A percentile compares a stretch with the other conserved stretches of the same genome.
Conservation (phyloP, 2,888 invertebrate species). For the Malthinus seriepunctatus region DNA sequence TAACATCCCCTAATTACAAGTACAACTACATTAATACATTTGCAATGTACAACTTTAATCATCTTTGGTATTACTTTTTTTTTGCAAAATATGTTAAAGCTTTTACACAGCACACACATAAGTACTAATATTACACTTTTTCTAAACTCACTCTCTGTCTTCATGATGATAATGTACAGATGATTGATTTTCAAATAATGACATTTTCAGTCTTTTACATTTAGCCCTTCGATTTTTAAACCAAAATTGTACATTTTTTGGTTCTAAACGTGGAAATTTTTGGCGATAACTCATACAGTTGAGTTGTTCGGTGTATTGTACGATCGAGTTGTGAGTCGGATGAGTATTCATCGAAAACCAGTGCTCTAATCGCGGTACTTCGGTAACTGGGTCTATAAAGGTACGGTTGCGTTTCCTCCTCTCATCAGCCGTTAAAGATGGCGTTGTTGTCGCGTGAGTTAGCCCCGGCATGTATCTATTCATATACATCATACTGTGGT, state of each 20-base stretch:
- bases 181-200: slow-evolving; percentile 76
- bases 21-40: neutral
- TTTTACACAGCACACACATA: slow-evolving; percentile 14
- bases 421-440: slow-evolving; percentile 75
- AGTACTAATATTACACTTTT: slow-evolving; percentile 14
- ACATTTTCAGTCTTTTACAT: slow-evolving; percentile 94
- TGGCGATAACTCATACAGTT: slow-evolving; percentile 97
- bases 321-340: slow-evolving; percentile 95
- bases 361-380: slow-evolving; percentile 90
- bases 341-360: slow-evolving; percentile 99
- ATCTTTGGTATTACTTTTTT: slow-evolving; percentile 1
- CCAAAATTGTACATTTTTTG: slow-evolving; percentile 99
- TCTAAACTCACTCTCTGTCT: slow-evolving; percentile 59
- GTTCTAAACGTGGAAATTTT: slow-evolving; percentile 97
- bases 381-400: slow-evolving; percentile 98
- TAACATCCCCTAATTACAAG: neutral
- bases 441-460: slow-evolving; percentile 55
- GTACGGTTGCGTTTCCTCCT: slow-evolving; percentile 94
- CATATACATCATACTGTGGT: slow-evolving; percentile 91
- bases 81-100: slow-evolving; percentile 15
- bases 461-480: slow-evolving; percentile 79
- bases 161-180: slow-evolving; percentile 64
- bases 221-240: slow-evolving; percentile 99
- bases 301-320: slow-evolving; percentile 96
- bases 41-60: neutral